phyloP scores from a whole-genome alignment of 2,113 vertebrate species.

The Oxyura jamaicensis region DNA sequence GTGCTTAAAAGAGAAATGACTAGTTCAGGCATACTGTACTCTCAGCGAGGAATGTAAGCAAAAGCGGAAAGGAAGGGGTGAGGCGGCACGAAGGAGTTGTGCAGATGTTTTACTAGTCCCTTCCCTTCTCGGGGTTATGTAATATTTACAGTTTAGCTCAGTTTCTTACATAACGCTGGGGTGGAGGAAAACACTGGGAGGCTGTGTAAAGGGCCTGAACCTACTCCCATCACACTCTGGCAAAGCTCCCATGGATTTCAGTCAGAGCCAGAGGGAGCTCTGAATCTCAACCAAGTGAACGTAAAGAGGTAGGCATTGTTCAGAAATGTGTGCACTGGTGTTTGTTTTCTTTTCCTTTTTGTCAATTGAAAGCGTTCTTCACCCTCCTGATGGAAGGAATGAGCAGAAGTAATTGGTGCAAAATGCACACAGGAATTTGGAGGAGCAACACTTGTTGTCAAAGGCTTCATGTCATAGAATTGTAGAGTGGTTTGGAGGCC shows the following conservation, averaged over 20 bases:
- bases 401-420: background rate
- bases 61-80: background rate
- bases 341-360: background rate
- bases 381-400: background rate
- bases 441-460: background rate
- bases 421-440: background rate
- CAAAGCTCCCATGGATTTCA: background rate
- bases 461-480: background rate
- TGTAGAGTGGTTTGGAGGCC: background rate
- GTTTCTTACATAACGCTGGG: slow-evolving; percentile 1
- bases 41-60: background rate
- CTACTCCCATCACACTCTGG: background rate
- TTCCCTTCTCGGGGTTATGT: background rate
- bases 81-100: background rate
- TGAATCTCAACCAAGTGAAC: background rate
- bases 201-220: background rate
- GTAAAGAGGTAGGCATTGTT: background rate
- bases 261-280: background rate
- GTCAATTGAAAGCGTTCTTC: background rate
- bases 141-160: slow-evolving; percentile 48
- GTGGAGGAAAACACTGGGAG: background rate
- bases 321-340: background rate
- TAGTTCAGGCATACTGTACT: background rate
- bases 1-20: background rate
- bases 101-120: slow-evolving; percentile 8